Evolutionary conservation across 2,797 vertebrate species (phyloP), one percentile per base, ranked within the genome.

Genomic region (Propithecus deckenii): DNA sequence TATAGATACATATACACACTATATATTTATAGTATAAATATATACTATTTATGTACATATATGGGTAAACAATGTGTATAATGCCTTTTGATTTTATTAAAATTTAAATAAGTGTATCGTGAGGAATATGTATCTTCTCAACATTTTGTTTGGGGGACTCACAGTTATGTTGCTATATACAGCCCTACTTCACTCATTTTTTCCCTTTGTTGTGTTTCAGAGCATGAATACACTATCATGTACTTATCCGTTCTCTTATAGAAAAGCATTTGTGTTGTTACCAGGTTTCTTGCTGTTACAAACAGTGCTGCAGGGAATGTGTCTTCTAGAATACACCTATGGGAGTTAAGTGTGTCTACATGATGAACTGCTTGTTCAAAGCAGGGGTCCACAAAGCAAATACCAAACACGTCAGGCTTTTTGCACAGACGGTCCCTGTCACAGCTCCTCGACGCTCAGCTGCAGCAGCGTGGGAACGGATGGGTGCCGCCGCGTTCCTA

Each of bases 401-500:
- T 0, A 11, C 22, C 18, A 61, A 94, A 14, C 32, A 30, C 4
- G 81, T 41, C 13, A 30, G 41, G 50, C 59, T 75, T 84, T 52
- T 46, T 30, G 20, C 32, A 1, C 12, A 41, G 17, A n/a, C 2
- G 2, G 5, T 61, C 46, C 59, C 23, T 3, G 23, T 35, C 80
- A 74, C 11, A 46, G 23, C 30, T 14, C 30, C 43, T 35, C 52
- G 17, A 13, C 20, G 35, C 17, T 10, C 9, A 10, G 2, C 18
- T 18, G 5, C 18, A 13, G n/a, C 69, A 15, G 6, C 0, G 6
- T 17, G 32, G 46, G 88, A 48, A 6, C 4, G 0, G 69, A 35
- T 2, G 22, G 5, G 4, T 0, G 0, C 20, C 6, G 4, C 4
- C 8, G 4, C 41, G 25, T 8, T 6, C 20, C 57, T 1, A 2